Evolutionary conservation across 1,140 invertebrate species (phyloP), one percentile per base, ranked within the genome.

Genomic region (Procambarus clarkii): DNA sequence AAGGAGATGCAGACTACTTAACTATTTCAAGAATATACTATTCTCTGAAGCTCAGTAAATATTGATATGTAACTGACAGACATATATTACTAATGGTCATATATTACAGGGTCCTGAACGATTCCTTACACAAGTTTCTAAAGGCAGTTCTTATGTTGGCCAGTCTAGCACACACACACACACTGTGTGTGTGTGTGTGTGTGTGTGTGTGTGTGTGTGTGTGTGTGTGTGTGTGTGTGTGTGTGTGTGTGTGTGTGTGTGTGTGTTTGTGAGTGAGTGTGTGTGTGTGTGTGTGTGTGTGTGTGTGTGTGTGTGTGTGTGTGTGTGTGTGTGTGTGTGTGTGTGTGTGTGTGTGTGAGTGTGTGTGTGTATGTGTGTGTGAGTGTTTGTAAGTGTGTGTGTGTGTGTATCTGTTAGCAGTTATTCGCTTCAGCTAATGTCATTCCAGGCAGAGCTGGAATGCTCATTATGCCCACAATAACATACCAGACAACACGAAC

Each of bases 301-400:
- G 34, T 34, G 34, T 34, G 34, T 34, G 34, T 76, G 34, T 76
- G 34, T 76, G 34, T 76, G 34, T 76, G 34, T 76, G 34, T 76
- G 34, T 76, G 34, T 76, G 34, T 76, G 34, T 76, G 34, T 76
- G 34, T 76, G 34, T 76, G 34, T 76, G n/a, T 76, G 34, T 76
- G 34, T 76, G 71, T 76, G 71, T 76, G 71, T 76, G 71, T 76
- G 71, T 76, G 21, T 76, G 71, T 76, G 71, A 2, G 71, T 76
- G 71, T 76, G 71, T 76, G 34, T 76, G 34, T 76, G 34, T 76
- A 2, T 76, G 7, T 76, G 34, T 76, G 34, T 76, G 34, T 76
- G n/a, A 2, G n/a, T 76, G 34, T 58, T 8, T 58, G 54, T 58
- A 1, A 9, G 2, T 58, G 15, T 58, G 54, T 58, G 54, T 80